phyloP scores from a whole-genome alignment of 2,113 vertebrate genomes.

The Micronycteris hirsuta region DNA sequence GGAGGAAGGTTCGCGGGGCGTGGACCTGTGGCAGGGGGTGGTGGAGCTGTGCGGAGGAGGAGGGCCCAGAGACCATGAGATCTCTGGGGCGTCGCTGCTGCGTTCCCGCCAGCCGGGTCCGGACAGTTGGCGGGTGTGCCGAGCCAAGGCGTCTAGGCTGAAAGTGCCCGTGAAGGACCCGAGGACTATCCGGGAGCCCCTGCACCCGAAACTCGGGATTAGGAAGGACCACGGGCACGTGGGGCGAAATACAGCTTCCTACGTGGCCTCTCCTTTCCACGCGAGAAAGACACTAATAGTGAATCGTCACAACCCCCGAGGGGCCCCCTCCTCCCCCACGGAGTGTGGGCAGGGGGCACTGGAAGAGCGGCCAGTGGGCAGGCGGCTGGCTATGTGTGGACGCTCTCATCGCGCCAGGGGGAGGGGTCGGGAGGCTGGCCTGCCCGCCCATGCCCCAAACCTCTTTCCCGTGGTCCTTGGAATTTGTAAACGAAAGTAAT shows the following conservation, averaged over 20 bases:
- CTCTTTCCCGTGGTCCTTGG: fast-evolving
- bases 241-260: fast-evolving
- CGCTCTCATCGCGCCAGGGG: fast-evolving
- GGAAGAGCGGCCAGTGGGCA: background rate
- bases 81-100: fast-evolving
- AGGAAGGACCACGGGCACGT: background rate
- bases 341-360: fast-evolving
- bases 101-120: too few species aligned
- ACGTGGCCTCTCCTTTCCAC: fast-evolving
- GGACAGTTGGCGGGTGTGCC: background rate
- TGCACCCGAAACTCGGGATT: too few species aligned
- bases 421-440: background rate
- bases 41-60: background rate
- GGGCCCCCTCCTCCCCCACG: fast-evolving
- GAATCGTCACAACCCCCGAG: fast-evolving
- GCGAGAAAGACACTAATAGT: fast-evolving
- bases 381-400: fast-evolving
- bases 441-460: too few species aligned
- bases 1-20: background rate
- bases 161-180: fast-evolving
- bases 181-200: background rate
- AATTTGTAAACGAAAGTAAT: background rate
- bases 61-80: background rate
- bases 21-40: background rate
- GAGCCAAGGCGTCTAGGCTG: background rate